Conservation (phyloP, 2,113 vertebrate genomes). For the Chamaea fasciata region DNA sequence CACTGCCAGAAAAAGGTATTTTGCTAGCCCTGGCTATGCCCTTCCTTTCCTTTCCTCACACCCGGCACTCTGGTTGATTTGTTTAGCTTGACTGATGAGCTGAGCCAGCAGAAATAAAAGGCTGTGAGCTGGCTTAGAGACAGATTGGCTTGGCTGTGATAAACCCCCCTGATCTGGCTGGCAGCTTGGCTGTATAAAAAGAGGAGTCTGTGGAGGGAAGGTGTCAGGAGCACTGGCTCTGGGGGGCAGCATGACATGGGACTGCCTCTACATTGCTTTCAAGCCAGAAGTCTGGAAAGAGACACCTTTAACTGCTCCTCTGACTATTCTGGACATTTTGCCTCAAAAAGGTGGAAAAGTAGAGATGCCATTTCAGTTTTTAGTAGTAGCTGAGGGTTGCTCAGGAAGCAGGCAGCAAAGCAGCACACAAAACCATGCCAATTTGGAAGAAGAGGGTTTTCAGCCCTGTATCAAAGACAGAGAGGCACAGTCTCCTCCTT, state of each 20-base stretch:
- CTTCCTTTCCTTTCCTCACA: background rate
- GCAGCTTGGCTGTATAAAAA: background rate
- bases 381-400: background rate
- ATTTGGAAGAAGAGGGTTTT: background rate
- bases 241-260: rapidly evolving
- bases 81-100: background rate
- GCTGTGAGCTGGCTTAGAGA: background rate
- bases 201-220: background rate
- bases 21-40: background rate
- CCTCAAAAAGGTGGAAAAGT: background rate
- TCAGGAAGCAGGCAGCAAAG: background rate
- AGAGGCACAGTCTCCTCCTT: background rate
- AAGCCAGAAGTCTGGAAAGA: background rate
- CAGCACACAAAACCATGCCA: background rate
- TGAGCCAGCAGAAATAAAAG: background rate
- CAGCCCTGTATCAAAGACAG: background rate
- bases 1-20: background rate
- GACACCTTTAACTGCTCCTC: background rate
- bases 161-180: background rate
- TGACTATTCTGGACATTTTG: background rate
- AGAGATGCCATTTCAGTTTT: background rate
- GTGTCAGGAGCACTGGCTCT: background rate
- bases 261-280: background rate
- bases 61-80: background rate
- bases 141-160: rapidly evolving